Base-by-base conservation (phyloP, 2,797 vertebrate genomes). In the Lepus oiostolus region DNA sequence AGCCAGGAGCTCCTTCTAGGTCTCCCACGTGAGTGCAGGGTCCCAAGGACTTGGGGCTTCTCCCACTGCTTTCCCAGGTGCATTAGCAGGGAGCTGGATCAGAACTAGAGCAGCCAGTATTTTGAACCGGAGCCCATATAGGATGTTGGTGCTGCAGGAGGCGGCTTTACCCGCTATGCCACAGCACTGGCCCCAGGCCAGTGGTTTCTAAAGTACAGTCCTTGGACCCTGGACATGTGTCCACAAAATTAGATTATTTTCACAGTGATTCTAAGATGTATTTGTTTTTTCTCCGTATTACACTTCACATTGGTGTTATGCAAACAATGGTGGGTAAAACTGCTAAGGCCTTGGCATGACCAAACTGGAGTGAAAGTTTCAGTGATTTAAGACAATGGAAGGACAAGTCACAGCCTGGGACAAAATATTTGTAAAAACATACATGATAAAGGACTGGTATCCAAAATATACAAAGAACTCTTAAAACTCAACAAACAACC, bases 401-500 rank as follows among this genome's bases (percentile, higher is more conserved):
- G 88, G 68, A 90, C 58, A 90, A 80, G 47, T 26, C 82, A 83
- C 62, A 83, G 65, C 63, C 71, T 26, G 42, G 76, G 63, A 91
- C 65, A 70, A 95, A 75, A 67, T 75, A 82, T 83, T 83, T 93
- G 32, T 47, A 92, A 62, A 95, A 80, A 54, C 28, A n/a, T 38
- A 67, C 71, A 68, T 95, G 68, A 90, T 42, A 65, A 91, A 85
- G 50, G 30, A 26, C 77, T 81, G 32, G 62, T 72, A 77, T 50
- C 21, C 65, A 84, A 70, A 82, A 85, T 74, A 85, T 7, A 62
- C 42, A 95, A 85, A 94, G 58, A 77, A 85, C 42, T 85, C 50
- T 68, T 80, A 81, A 93, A 94, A 86, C 22, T 87, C 90, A 89
- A 84, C 58, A 91, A 87, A 85, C 50, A 67, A 81, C 13, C 19